Percentiles rank a stretch among this genome's conserved stretches.
Conservation (phyloP, 1,140 invertebrate species). For the Pogonomyrmex barbatus region DNA sequence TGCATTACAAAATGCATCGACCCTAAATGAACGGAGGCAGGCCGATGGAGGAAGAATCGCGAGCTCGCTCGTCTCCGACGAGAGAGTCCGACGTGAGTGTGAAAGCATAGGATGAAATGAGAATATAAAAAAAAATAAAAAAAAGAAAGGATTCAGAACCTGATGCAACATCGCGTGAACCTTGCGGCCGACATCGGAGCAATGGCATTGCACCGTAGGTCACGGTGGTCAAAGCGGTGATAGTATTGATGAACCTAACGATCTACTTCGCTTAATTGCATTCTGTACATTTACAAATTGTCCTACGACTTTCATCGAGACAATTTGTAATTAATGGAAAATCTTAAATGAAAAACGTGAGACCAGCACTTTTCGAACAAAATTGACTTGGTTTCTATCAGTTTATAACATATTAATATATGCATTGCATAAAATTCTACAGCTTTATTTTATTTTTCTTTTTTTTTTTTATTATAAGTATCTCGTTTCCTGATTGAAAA, state of each 20-base stretch:
- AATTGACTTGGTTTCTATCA: neutral
- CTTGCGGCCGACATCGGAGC: neutral
- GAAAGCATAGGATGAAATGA: conserved; percentile 5
- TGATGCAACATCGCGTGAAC: conserved; percentile 39
- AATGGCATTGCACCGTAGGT: neutral
- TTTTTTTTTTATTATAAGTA: neutral
- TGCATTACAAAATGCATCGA: conserved; percentile 76
- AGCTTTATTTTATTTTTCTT: neutral
- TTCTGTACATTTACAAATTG: neutral
- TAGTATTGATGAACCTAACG: neutral
- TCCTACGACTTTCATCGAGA: neutral
- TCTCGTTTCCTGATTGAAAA: conserved; percentile 3
- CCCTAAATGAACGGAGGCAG: conserved; percentile 41
- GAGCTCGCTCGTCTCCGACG: neutral
- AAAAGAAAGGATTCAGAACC: conserved; percentile 10
- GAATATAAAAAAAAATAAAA: neutral
- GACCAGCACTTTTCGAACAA: neutral
- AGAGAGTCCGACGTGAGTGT: conserved; percentile 1
- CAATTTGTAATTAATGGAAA: neutral
- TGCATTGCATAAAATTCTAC: neutral
- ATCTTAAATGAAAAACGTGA: neutral
- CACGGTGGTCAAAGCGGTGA: neutral
- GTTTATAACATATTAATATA: neutral
- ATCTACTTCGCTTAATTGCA: neutral
- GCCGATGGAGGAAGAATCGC: neutral